Conservation (phyloP, 2,888 invertebrate species). For the Augochlorella aurata region DNA sequence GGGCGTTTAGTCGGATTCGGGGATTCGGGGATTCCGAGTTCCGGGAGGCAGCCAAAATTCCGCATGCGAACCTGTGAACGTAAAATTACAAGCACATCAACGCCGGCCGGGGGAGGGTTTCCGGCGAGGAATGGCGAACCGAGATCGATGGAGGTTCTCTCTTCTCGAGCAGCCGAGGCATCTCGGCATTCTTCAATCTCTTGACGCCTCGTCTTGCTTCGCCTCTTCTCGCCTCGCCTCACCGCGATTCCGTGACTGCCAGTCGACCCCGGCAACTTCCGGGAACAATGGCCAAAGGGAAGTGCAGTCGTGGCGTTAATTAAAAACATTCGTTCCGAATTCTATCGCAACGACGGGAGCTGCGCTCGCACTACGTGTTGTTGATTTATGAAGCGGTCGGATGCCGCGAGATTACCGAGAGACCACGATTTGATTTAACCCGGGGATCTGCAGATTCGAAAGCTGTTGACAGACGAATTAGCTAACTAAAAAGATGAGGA, state of each 20-base stretch:
- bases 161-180: not conserved
- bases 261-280: not conserved
- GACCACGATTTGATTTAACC: not conserved
- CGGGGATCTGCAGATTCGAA: not conserved
- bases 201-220: not conserved
- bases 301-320: not conserved
- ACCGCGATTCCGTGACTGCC: not conserved
- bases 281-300: not conserved
- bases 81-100: not conserved
- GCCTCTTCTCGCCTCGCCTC: no score
- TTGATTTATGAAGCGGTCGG: not conserved
- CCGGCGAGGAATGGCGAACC: not conserved
- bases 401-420: not conserved
- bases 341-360: not conserved
- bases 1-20: conserved; percentile 5
- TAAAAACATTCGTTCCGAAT: not conserved
- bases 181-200: not conserved
- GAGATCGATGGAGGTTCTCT: not conserved
- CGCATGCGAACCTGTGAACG: not conserved
- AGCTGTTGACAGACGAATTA: not conserved
- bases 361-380: not conserved
- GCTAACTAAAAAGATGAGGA: not conserved
- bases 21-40: no score
- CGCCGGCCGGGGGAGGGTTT: not conserved
- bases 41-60: not conserved